Base-by-base conservation (phyloP, 1,140 invertebrate genomes). In the Drosophila kohkoa region DNA sequence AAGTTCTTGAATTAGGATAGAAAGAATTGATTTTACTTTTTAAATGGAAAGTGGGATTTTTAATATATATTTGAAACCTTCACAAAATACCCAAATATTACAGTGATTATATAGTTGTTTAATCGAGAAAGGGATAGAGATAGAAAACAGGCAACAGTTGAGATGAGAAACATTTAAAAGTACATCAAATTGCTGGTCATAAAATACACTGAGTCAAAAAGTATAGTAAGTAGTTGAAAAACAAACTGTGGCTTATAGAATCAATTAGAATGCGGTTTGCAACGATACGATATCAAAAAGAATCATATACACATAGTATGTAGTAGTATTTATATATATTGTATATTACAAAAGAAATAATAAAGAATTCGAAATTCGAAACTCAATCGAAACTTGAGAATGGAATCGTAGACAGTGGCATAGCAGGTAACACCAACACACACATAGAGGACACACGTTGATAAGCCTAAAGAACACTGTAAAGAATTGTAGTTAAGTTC, bases 391-490 rank as follows among this genome's bases (percentile, higher is more conserved):
- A 54, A 15, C 30, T 32, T 28, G 45, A 57, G 51, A 49, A 54
- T 55, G 30, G 77, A 70, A 81, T 81, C 60, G 71, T 76, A 66
- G 75, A 76, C 49, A 70, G 41, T 75, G 49, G 65, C 58, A 75
- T 70, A 63, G 57, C 64, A 78, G 71, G 70, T 83, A 81, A 85
- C 76, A 85, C 79, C 71, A 76, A 71, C 54, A 41, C 54, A 54
- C 51, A 54, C 51, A 54, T 48, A 65, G 57, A 89, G 77, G 77
- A 83, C 58, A 87, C 69, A 78, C 83, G 77, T 79, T 76, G 66
- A 65, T 76, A 87, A 82, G 68, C 83, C 83, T 89, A 87, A 77
- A 80, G 65, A 59, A 87, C 85, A 87, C 83, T 87, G 85, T 89
- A 81, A 89, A 75, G 77, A 88, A 89, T 88, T 77, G 58, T 62